phyloP scores from a whole-genome alignment of 2,113 vertebrate species.

The Vanacampus margaritifer region DNA sequence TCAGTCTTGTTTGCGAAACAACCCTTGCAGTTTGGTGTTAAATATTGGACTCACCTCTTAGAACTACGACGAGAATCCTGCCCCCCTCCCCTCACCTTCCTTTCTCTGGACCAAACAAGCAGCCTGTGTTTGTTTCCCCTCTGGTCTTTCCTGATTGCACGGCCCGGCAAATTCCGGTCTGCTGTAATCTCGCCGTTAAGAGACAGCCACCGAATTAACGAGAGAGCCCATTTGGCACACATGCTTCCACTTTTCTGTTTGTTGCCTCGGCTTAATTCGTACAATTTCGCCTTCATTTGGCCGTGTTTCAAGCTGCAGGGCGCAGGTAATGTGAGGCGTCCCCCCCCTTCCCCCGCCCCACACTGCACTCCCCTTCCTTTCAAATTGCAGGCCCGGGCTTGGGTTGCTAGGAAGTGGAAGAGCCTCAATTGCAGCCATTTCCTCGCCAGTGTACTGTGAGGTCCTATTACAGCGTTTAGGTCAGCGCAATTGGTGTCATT shows the following conservation, averaged over 20 bases:
- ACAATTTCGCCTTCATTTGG: constrained; percentile 74
- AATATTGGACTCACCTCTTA: constrained; percentile 43
- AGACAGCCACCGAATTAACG: constrained; percentile 50
- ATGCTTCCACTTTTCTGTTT: constrained; percentile 77
- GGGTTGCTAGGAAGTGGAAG: constrained; percentile 84
- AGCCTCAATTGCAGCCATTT: constrained; percentile 87
- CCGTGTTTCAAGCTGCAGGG: constrained; percentile 65
- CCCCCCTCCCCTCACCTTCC: not conserved
- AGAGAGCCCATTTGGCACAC: constrained; percentile 64
- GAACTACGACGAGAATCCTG: constrained; percentile 19
- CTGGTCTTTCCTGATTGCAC: constrained; percentile 60
- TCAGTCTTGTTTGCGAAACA: constrained; percentile 34
- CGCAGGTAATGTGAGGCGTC: constrained; percentile 74
- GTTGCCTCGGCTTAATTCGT: constrained; percentile 66
- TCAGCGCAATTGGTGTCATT: constrained; percentile 96
- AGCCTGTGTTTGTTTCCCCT: constrained; percentile 55
- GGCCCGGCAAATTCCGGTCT: constrained; percentile 47
- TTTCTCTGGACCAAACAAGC: constrained; percentile 33
- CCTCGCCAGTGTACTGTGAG: constrained; percentile 81
- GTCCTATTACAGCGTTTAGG: constrained; percentile 91
- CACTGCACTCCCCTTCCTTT: constrained; percentile 18
- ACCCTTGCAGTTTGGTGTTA: constrained; percentile 39
- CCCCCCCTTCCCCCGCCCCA: constrained; percentile 21
- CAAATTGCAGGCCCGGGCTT: constrained; percentile 69
- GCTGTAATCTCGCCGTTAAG: constrained; percentile 62